Base-by-base conservation (phyloP, 2,797 vertebrate genomes). In the Acrocephalus scirpaceus region DNA sequence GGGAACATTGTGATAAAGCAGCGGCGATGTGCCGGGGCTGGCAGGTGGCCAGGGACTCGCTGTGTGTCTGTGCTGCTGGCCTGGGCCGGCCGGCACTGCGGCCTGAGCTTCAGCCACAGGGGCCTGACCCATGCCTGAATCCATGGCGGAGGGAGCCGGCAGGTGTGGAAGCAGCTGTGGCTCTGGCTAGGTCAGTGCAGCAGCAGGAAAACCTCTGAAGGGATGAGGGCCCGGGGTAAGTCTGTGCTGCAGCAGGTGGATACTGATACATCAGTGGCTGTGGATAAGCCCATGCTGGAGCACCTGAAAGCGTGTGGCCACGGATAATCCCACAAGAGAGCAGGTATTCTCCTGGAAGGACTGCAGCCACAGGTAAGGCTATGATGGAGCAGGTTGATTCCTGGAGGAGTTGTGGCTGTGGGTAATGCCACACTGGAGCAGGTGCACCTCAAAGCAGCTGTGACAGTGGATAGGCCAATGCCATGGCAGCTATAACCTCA, bases 41-140 rank as follows among this genome's bases (percentile, higher is more conserved):
- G 53, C 70, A 7, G 67, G 20, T 17, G 74, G 38, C 79, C 79
- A 61, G 74, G n/a, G 19, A 12, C 61, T 61, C 2, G 2, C 69
- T 61, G 78, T 19, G 29, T 54, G 75, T 18, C 45, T 32, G 36
- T 45, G 45, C 73, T 54, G 88, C 57, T n/a, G 40, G 34, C 51
- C 57, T n/a, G 51, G 57, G 40, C 47, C n/a, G 78, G 11, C 88
- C 40, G 69, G 30, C 62, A 9, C 64, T 42, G 29, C 4, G 0
- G 32, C 2, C 9, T 15, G 36, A 51, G 0, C 44, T 38, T 2
- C 10, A 25, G 21, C 40, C n/a, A 7, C 1, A 75, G 79, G 51
- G 47, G 42, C 14, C 42, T 9, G n/a, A 18, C 11, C 64, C 38
- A 5, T 11, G 29, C 5, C 0, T 38, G 67, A 32, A 14, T 8